Evolutionary conservation across 23 tunicate species (phyloP).

Genomic region (Diplosoma virens): DNA sequence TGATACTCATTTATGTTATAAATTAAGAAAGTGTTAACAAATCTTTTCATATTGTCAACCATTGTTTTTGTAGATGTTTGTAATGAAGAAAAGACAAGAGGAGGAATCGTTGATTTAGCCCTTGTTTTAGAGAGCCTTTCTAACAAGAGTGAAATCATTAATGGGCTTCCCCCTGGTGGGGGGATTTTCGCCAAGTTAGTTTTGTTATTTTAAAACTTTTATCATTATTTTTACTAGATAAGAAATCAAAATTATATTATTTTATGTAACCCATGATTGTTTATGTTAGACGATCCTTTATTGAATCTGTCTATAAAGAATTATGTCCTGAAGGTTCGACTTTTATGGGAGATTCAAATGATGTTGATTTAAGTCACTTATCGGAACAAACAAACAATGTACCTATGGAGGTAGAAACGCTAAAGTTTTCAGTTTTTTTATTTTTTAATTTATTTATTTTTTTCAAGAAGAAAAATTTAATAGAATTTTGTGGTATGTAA

Average conservation of each 20-base stretch:
- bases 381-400: neutral
- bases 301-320: slow-evolving; percentile 28
- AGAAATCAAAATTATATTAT: neutral
- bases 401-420: slow-evolving; percentile 21
- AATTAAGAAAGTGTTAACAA: neutral
- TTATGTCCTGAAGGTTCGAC: slow-evolving; percentile 7
- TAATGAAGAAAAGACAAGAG: slow-evolving; percentile 44
- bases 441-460: too few relatives aligned
- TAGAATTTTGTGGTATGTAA: too few relatives aligned
- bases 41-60: neutral
- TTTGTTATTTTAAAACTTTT: neutral
- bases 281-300: slow-evolving; percentile 12
- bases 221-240: neutral
- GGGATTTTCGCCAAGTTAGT: slow-evolving; percentile 78
- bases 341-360: neutral
- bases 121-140: slow-evolving; percentile 50
- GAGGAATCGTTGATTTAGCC: slow-evolving; percentile 64
- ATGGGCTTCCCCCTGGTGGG: slow-evolving; percentile 92
- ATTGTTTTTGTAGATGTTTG: slow-evolving; percentile 34
- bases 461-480: too few relatives aligned
- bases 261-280: neutral
- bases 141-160: slow-evolving; percentile 46
- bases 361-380: neutral
- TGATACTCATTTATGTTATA: neutral
- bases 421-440: too few relatives aligned